Conservation (phyloP, 1,140 invertebrate species). For the Pseudoatta argentina region DNA sequence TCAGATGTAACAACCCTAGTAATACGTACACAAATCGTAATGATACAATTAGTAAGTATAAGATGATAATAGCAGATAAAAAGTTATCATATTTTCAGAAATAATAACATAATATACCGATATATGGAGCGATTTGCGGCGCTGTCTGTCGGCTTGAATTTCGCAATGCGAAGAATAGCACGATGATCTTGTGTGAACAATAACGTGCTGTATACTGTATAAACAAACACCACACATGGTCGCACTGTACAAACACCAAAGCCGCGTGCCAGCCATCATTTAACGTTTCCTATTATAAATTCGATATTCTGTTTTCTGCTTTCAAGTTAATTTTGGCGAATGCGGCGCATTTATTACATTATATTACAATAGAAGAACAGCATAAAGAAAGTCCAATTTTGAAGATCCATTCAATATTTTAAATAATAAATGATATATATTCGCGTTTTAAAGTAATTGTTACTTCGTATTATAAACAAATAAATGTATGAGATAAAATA, state of each 20-base stretch:
- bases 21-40: background rate
- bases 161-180: background rate
- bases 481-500: background rate
- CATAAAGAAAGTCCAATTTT: conserved; percentile 2
- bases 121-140: background rate
- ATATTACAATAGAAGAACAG: background rate
- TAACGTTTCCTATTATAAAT: background rate
- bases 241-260: background rate
- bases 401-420: background rate
- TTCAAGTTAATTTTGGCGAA: conserved; percentile 3
- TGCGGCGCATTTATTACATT: background rate
- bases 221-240: background rate
- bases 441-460: background rate
- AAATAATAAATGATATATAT: background rate
- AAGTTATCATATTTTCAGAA: background rate
- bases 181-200: background rate
- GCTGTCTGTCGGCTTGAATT: background rate
- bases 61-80: background rate
- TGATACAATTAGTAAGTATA: background rate
- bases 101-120: background rate
- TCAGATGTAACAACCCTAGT: too few relatives aligned
- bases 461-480: background rate
- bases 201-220: background rate
- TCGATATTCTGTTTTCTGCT: background rate
- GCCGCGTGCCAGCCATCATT: background rate